phyloP scores from a whole-genome alignment of 2,797 vertebrate species.

The Notamacropus eugenii region DNA sequence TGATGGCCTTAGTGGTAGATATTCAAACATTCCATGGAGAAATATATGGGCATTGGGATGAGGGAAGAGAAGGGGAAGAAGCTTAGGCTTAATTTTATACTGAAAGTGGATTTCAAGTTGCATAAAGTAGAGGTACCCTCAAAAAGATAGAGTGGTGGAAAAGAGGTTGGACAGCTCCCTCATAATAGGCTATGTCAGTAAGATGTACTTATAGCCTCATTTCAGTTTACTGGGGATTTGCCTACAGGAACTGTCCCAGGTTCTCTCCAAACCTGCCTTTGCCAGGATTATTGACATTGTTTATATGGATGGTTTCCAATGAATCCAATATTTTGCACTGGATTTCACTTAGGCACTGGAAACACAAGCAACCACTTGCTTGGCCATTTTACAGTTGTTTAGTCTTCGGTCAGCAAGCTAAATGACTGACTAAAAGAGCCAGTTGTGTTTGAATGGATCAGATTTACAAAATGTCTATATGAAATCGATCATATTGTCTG shows the following conservation, averaged over 20 bases:
- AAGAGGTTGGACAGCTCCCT: neutral
- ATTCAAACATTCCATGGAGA: neutral
- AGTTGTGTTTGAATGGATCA: conserved; percentile 5
- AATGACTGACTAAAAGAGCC: neutral
- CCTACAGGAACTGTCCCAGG: neutral
- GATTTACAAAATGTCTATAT: neutral
- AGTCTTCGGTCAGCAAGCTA: neutral
- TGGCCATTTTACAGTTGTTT: neutral
- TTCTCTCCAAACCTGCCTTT: neutral
- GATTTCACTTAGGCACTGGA: neutral
- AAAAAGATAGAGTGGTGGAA: neutral
- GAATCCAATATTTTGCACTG: neutral
- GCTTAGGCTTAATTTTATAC: neutral
- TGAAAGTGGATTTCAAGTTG: neutral
- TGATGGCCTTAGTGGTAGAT: neutral
- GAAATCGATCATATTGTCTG: neutral
- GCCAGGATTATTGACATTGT: neutral
- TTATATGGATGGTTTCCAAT: neutral
- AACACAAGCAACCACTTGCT: neutral
- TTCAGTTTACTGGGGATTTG: neutral
- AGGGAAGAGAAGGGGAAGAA: neutral
- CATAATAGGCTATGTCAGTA: neutral
- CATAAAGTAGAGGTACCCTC: neutral
- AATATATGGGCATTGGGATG: neutral
- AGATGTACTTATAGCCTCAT: neutral